Base-by-base conservation (phyloP, 2,113 vertebrate genomes). In the Bombycilla garrulus region DNA sequence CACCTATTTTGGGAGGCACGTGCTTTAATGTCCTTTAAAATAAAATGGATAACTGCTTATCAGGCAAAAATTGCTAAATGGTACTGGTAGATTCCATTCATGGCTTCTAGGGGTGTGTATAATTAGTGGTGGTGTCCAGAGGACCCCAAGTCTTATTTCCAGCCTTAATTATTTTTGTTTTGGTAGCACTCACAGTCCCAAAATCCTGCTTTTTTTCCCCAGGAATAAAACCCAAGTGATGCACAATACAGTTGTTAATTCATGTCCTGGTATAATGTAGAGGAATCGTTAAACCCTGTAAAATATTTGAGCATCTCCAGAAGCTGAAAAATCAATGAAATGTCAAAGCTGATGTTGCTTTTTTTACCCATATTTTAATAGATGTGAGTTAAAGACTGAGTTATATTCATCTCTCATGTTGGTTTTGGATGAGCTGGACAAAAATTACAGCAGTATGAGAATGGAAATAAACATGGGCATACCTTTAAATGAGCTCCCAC, bases 401-500 rank as follows among this genome's bases (percentile, higher is more conserved):
- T 83, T 98, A 23, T 10, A 57, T 47, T 89, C 94, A 5, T 64
- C 92, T 74, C 54, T 98, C 2, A 11, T 72, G 11, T 84, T 95
- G 69, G 67, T 91, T 70, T 81, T 96, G 89, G 91, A 86, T 71
- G 92, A 97, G 36, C 87, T 98, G 36, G 96, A 95, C 50, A 71
- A 53, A n/a, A 96, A 86, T 18, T 98, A 98, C 6, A 44, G 44
- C 40, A 81, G 14, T 9, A 90, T 96, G 93, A 97, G 78, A 82
- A 93, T n/a, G 36, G 93, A 96, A 80, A 73, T 98, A 48, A 47
- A 62, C 26, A 78, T 9, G 38, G 98, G 98, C 18, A 5, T 45
- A 7, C 96, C 96, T 7, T 77, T 98, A 88, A 97, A 88, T 45
- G 89, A 93, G 18, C 94, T 98, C 40, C 95, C 97, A 53, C 97